These are phyloP conservation scores for Ecdyonurus torrentis DNA, from an alignment of 2,888 invertebrate species.

Conservation along the genomic window DNA sequence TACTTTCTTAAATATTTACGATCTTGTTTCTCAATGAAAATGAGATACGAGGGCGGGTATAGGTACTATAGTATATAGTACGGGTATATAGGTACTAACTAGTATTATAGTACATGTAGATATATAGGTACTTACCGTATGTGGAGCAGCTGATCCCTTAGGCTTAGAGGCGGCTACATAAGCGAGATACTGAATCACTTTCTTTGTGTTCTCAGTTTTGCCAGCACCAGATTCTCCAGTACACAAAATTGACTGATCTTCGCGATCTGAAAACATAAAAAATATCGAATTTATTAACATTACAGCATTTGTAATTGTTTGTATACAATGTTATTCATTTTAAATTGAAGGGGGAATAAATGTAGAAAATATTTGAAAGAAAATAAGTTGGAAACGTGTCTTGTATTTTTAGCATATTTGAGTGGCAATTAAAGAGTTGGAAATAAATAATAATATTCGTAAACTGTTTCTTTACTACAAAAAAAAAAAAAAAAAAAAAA, in stretches of 20 bases:
- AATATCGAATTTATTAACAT: neutral
- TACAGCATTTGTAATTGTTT: too few relatives aligned
- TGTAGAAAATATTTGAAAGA: too few relatives aligned
- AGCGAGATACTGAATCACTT: slow-evolving; percentile 99
- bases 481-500: too few relatives aligned
- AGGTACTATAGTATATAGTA: neutral
- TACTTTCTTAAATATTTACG: too few relatives aligned
- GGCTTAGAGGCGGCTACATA: slow-evolving; percentile 98
- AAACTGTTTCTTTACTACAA: too few relatives aligned
- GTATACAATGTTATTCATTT: too few relatives aligned
- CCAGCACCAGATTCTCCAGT: slow-evolving; percentile 99
- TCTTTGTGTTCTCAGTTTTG: slow-evolving; percentile 99
- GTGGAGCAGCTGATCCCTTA: slow-evolving; percentile 45
- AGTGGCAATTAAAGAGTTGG: too few relatives aligned
- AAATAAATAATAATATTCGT: too few relatives aligned
- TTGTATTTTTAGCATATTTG: too few relatives aligned
- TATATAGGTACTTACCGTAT: slow-evolving; percentile 22
- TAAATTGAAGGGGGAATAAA: too few relatives aligned
- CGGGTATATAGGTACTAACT: neutral
- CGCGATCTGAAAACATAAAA: slow-evolving; percentile 60
- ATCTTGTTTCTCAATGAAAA: too few relatives aligned
- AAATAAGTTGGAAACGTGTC: too few relatives aligned
- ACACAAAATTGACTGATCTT: slow-evolving; percentile 98
- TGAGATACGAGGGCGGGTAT: neutral
- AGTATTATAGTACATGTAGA: neutral